Evolutionary conservation across 1,140 invertebrate species (phyloP), one percentile per base, ranked within the genome.

Genomic region (Lepidotrigona ventralis): DNA sequence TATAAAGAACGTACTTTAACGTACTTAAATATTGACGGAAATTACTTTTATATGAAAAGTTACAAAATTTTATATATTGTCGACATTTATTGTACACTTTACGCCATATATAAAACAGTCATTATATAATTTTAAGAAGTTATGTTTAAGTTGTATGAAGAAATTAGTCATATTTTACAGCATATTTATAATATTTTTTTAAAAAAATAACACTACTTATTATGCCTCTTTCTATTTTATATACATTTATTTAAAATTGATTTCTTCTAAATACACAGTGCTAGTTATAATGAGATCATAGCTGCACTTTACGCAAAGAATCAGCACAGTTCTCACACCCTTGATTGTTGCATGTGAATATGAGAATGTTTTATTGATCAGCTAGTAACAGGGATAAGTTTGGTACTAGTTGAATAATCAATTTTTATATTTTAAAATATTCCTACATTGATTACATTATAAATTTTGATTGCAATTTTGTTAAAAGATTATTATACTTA

Each of bases 311-410:
- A 51, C 72, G 33, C 75, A 69, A 68, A 58, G 79, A 83, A 33
- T 79, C 66, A 70, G 78, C 78, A 83, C 29, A 79, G 66, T 51
- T 86, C 73, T 56, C 29, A 56, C 54, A 60, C 14, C 39, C 26
- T 69, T 81, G 69, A 74, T 86, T 75, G 29, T 68, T 89, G 88
- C 88, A 89, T 89, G 88, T 26, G 53, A 79, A 74, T 79, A 69
- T 51, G 63, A 85, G 75, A 53, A 54, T 68, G 54, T 74, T 83
- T 60, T 69, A 74, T 86, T 63, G 46, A 79, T 84, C 71, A 82
- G 68, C 83, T 89, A 87, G 88, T 89, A 89, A 85, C 77, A 87
- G 73, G 64, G 60, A 72, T 71, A 79, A 72, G 26, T 87, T 80
- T 89, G 76, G 80, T 87, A 89, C 77, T 84, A 87, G 85, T 78